Base-by-base conservation (phyloP, 2,888 invertebrate species). In the Tuberolachnus salignus region DNA sequence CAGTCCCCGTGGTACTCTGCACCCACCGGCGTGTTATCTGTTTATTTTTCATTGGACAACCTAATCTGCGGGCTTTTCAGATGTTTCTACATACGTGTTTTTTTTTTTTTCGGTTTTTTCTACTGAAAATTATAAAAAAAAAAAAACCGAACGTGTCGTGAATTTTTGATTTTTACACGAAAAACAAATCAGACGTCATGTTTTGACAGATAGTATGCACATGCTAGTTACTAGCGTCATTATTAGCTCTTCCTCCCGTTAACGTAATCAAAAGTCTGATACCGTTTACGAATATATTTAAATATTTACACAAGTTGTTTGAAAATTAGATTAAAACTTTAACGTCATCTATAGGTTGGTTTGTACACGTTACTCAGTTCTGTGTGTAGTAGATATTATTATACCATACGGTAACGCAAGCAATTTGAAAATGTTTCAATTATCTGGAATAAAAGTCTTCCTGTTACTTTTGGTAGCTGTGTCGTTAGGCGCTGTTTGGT, bases 1-100 rank as follows among this genome's bases (percentile, higher is more conserved):
- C 34, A 13, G 13, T 13, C n/a, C 16, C 3, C 9, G 0, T 1
- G 10, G 4, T 11, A 23, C 46, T 16, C 1, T 1, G 4, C 19
- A 46, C 23, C 46, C 0, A 1, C 67, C 51, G 19, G 51, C 14
- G 14, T 23, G 14, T 53, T 74, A 74, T 74, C 73, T 53, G 73
- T 64, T 44, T 10, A 14, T 51, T 69, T 69, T 11, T 69, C 49
- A 78, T 78, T 78, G 78, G 78, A 42, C 61, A 34, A 51, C 69
- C 6, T 34, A 34, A 34, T 34, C 67, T n/a, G 59, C 59, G 46
- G 51, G 49, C 57, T 78, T 67, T 75, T 44, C 6, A 34, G 34
- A 34, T 6, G 3, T 34, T 34, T 34, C 34, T 34, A 34, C 34
- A 34, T 34, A 3, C 34, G n/a, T 34, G 6, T 34, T 4, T 34